phyloP scores from a whole-genome alignment of 1,140 invertebrate species.

The Matsumurasca onukii region DNA sequence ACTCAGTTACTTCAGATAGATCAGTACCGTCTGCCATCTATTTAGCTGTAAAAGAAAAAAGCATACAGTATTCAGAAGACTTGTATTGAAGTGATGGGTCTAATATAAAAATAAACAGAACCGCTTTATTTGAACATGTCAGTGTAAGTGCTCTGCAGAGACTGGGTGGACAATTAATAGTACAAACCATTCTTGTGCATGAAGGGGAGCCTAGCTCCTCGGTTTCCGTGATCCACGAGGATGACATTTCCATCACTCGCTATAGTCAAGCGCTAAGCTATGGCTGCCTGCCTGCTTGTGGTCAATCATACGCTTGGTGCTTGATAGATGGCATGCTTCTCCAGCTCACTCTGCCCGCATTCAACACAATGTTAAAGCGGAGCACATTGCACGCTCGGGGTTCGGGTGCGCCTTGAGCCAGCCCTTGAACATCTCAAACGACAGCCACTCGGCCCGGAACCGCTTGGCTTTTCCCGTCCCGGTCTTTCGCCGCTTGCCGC shows the following conservation, averaged over 20 bases:
- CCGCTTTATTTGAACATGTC: too few relatives aligned
- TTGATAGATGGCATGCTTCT: conserved; percentile 45
- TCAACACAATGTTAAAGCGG: conserved; percentile 42
- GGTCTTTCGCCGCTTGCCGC: not conserved
- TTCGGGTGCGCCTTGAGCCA: conserved; percentile 41
- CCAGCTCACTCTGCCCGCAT: conserved; percentile 45
- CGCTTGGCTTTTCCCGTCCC: conserved; percentile 30
- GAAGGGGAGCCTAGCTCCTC: not conserved
- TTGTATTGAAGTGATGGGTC: too few relatives aligned
- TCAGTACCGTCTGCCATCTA: too few relatives aligned
- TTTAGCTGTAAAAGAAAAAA: too few relatives aligned
- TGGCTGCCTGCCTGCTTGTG: too few relatives aligned
- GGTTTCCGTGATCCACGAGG: conserved; percentile 11
- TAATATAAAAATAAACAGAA: too few relatives aligned
- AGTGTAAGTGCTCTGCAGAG: too few relatives aligned
- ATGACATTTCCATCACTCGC: conserved; percentile 15
- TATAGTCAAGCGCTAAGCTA: not conserved
- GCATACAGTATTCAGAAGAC: too few relatives aligned
- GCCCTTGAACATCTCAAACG: conserved; percentile 42
- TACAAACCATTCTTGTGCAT: conserved; percentile 28
- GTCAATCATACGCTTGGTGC: conserved; percentile 35
- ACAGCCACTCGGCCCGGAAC: conserved; percentile 40
- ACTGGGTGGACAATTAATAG: too few relatives aligned
- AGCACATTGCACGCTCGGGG: conserved; percentile 41
- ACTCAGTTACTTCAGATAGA: too few relatives aligned